Conservation (phyloP, 2,888 invertebrate species). For the Ectemnius lituratus region DNA sequence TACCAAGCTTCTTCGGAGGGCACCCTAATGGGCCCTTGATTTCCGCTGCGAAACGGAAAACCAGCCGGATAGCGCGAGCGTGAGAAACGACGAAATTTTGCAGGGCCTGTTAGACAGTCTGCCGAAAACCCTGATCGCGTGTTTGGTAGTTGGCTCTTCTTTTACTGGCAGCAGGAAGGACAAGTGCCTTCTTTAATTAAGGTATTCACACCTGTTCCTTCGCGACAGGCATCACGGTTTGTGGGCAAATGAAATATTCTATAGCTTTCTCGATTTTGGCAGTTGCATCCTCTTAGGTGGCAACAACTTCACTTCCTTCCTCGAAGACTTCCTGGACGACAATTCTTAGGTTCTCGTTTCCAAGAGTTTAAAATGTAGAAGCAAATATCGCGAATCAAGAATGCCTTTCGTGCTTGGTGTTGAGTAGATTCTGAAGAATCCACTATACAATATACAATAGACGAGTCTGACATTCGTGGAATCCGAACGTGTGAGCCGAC, state of each 20-base stretch:
- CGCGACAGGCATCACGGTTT: constrained; percentile 42
- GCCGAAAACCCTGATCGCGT: constrained; percentile 45
- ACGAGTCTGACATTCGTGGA: not conserved
- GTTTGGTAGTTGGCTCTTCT: constrained; percentile 22
- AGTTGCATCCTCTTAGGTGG: too few relatives aligned
- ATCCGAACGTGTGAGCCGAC: not conserved
- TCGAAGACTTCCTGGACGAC: not conserved
- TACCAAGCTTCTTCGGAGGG: constrained; percentile 65
- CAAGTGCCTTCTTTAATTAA: constrained; percentile 33
- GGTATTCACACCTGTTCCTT: constrained; percentile 52
- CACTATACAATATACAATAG: not conserved
- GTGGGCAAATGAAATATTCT: constrained; percentile 22
- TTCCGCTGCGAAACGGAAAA: constrained; percentile 46
- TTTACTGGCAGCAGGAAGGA: constrained; percentile 33
- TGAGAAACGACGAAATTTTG: constrained; percentile 50
- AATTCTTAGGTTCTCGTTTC: not conserved
- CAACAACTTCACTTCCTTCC: not conserved
- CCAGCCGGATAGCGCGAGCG: not conserved
- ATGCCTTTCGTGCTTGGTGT: not conserved
- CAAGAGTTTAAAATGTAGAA: too few relatives aligned
- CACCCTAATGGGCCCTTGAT: constrained; percentile 62
- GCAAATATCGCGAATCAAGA: too few relatives aligned
- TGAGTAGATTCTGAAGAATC: not conserved
- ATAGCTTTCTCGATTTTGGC: not conserved
- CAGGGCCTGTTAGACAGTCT: constrained; percentile 37